phyloP scores from a whole-genome alignment of 2,797 vertebrate genomes.

The Brotula barbata region DNA sequence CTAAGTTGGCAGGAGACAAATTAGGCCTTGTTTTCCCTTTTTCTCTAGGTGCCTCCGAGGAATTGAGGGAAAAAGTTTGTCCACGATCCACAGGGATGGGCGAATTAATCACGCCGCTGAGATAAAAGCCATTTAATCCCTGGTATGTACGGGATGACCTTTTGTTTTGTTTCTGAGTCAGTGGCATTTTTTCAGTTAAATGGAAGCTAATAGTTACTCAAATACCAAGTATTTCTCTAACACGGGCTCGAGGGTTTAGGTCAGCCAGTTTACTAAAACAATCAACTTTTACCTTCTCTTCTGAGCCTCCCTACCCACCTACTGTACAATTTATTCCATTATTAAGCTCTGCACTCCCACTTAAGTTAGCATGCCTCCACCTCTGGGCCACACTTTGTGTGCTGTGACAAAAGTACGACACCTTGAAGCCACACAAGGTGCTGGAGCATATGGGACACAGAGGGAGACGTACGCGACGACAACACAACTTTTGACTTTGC shows the following conservation, averaged over 20 bases:
- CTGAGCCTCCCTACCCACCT: conserved; percentile 42
- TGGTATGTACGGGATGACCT: conserved; percentile 54
- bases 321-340: conserved; percentile 54
- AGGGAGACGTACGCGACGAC: too few relatives aligned
- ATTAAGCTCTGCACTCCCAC: conserved; percentile 29
- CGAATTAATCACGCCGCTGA: conserved; percentile 53
- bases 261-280: conserved; percentile 39
- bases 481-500: too few relatives aligned
- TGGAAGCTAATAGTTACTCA: conserved; percentile 39
- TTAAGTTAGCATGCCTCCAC: conserved; percentile 42
- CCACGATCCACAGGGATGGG: conserved; percentile 28
- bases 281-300: conserved; percentile 42
- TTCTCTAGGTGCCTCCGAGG: conserved; percentile 41
- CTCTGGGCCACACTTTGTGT: conserved; percentile 39
- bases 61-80: conserved; percentile 24
- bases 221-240: conserved; percentile 39
- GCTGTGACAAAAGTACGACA: conserved; percentile 50
- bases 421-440: conserved; percentile 25
- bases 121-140: conserved; percentile 65
- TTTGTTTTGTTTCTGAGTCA: conserved; percentile 43
- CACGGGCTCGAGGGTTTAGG: conserved; percentile 21
- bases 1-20: conserved; percentile 67
- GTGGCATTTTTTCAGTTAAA: conserved; percentile 35
- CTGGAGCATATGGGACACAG: conserved; percentile 29
- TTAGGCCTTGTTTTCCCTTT: conserved; percentile 52